Base-by-base conservation (phyloP, 1,140 invertebrate species). In the Colletes gigas region DNA sequence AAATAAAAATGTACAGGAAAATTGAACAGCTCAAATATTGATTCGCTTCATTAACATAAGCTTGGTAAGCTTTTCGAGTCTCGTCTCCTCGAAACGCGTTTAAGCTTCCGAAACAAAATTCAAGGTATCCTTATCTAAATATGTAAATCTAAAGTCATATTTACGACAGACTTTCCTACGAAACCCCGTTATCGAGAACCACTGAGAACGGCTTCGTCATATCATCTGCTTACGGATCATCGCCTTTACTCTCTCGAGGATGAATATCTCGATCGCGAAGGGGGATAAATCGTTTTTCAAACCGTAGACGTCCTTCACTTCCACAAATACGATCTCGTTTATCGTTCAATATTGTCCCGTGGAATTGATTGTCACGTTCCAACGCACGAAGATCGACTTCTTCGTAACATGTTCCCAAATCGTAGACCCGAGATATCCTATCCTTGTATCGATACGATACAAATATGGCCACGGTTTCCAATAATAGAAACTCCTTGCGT, bases 141-240 rank as follows among this genome's bases (percentile, higher is more conserved):
- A 52, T 69, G 62, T 39, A 63, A 19, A 47, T 4, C 1, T 2
- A 6, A 4, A 15, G 4, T 7, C 1, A 5, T 21, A 10, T 21
- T 47, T 44, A 9, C 1, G 19, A 14, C n/a, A 60, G 14, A 5
- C 12, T 39, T 47, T 21, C 57, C 9, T 0, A 14, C 6, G 55
- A 62, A 54, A 17, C 54, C 68, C 52, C 39, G 15, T 19, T 10
- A 52, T 17, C 41, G 76, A 72, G 60, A 78, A 62, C 71, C 59
- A 62, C 62, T 75, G 74, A 55, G 30, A 72, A 79, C 54, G 63
- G 70, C 63, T 72, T 55, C 65, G 69, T 63, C 74, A 3, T 71
- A 72, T 65, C 55, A 65, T 74, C 50, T 44, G 78, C 79, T 76
- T 55, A 83, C 62, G 62, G 73, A 77, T 77, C 70, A 68, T 81